Evolutionary conservation across 1,140 invertebrate species (phyloP), one percentile per base, ranked within the genome.

Genomic region (Lithobius niger): DNA sequence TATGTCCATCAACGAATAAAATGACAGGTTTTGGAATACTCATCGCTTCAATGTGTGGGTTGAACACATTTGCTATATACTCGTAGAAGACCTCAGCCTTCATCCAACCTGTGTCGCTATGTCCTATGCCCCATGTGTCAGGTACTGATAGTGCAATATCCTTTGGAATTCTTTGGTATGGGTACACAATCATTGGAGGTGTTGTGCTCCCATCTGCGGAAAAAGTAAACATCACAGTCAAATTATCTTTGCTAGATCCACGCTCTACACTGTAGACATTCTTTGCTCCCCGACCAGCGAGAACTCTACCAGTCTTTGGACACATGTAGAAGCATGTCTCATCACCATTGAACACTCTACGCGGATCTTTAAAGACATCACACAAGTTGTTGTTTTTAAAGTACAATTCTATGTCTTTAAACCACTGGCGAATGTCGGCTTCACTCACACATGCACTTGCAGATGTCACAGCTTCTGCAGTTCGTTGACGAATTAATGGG

Each of bases 141-240:
- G 4, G 50, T 15, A 52, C 50, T 28, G 26, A 52, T 15, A 15
- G 2, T 19, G 25, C 18, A 52, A 52, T 36, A 26, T 52, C 50
- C 26, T 27, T 3, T 27, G 24, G 64, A 16, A 67, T 60, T 43
- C 62, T 48, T 55, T 63, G 50, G 62, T 66, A 76, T 67, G 61
- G 58, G 57, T 63, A 71, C 65, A 66, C 69, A 19, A 68, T 57
- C 61, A 67, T 64, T 1, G 66, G 65, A 25, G 60, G 64, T 21
- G 56, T 22, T n/a, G 61, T 26, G 27, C 58, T 31, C 13, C 65
- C 65, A 50, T 27, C 54, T 13, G 64, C 66, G 44, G 16, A 25
- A 42, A 24, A 16, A 25, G 27, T 40, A 21, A 19, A 2, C 15
- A 40, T 19, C 18, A 40, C 24, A 18, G 50, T 28, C 19, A 18